Conservation (phyloP, 2,113 vertebrate genomes). For the Pelecanus crispus region DNA sequence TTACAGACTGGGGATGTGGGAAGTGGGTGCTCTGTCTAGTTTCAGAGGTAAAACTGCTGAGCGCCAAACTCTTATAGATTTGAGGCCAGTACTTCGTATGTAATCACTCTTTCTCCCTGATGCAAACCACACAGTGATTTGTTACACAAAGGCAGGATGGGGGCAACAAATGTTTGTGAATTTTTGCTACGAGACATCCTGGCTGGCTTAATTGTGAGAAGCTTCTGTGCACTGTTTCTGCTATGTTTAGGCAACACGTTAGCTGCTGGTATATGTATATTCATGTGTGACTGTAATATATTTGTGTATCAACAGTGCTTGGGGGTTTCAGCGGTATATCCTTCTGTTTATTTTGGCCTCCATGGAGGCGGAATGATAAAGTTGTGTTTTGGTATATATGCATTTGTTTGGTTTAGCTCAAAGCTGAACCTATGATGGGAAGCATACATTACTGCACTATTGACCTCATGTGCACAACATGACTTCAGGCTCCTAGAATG, state of each 20-base stretch:
- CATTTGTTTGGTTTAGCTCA: background rate
- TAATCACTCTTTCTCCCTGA: background rate
- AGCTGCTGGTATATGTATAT: background rate
- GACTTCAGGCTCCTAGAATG: background rate
- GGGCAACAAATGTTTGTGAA: background rate
- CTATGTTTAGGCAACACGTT: background rate
- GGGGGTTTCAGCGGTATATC: background rate
- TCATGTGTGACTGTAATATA: background rate
- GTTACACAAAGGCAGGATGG: background rate
- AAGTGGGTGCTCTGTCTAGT: background rate
- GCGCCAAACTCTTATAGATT: background rate
- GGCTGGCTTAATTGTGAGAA: background rate
- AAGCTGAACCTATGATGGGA: background rate
- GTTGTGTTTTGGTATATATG: background rate
- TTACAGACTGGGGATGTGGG: background rate
- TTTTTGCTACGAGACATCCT: background rate
- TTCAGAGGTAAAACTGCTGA: background rate
- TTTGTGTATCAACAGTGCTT: background rate
- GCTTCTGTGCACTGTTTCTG: background rate
- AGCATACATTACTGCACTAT: background rate
- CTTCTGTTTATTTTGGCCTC: conserved; percentile 3
- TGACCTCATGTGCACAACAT: background rate
- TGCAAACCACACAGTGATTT: background rate
- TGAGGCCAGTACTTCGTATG: background rate
- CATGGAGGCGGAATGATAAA: background rate